Percentiles rank a stretch among this genome's conserved stretches.
phyloP scores from a whole-genome alignment of 2,113 vertebrate genomes.

The Zosterops borbonicus region DNA sequence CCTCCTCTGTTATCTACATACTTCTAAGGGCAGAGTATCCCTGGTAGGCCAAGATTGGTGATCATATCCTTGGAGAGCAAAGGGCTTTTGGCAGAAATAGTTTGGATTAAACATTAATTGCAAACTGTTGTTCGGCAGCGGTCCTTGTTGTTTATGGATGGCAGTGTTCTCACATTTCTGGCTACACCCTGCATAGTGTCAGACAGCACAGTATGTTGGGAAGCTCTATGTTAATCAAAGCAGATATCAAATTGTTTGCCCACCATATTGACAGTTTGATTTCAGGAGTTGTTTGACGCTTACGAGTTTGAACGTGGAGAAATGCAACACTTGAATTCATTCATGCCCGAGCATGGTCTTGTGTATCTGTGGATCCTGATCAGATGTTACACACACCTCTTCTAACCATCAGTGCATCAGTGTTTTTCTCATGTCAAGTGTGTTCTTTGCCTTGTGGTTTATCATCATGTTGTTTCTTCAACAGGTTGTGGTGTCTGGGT shows the following conservation, averaged over 20 bases:
- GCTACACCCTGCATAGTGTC: neutral
- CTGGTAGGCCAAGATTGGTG: neutral
- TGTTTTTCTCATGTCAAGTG: neutral
- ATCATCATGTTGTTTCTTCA: conserved; percentile 30
- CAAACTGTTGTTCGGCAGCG: neutral
- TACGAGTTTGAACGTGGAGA: neutral
- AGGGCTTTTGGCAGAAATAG: conserved; percentile 25
- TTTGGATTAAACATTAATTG: conserved; percentile 48
- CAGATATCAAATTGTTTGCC: conserved; percentile 38
- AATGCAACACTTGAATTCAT: neutral
- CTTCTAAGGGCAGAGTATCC: neutral
- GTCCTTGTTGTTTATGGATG: conserved; percentile 5
- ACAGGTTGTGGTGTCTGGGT: conserved; percentile 56
- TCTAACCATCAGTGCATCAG: neutral
- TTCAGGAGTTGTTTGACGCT: neutral
- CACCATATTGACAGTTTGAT: conserved; percentile 19
- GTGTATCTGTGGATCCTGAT: neutral
- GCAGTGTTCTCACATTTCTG: conserved; percentile 16
- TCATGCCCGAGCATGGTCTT: neutral
- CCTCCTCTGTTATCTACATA: neutral
- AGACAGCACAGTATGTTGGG: conserved; percentile 49
- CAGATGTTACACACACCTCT: neutral
- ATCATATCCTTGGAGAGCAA: neutral
- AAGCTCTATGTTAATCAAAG: conserved; percentile 31
- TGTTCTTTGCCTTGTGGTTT: neutral